Base-by-base conservation (phyloP, 2,113 vertebrate genomes). In the Poeciliopsis occidentalis region DNA sequence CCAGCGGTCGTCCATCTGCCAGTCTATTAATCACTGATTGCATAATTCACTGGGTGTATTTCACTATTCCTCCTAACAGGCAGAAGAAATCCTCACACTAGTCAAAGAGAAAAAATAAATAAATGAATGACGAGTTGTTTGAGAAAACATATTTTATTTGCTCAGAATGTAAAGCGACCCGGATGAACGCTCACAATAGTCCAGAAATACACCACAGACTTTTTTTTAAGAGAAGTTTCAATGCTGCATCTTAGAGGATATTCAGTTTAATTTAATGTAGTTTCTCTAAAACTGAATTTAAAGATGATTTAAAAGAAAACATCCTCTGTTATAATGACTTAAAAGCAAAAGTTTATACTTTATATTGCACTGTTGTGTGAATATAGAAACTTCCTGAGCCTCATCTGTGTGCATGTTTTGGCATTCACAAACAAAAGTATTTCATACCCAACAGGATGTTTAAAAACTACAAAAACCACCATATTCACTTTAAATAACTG, bases 1-100 rank as follows among this genome's bases (percentile, higher is more conserved):
- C 81, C 84, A 88, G 85, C 88, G 85, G 88, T 73, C 67, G 39
- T 60, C 81, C 88, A 89, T 87, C 84, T 90, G 84, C 32, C 2
- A 3, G 22, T 62, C 61, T 64, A 72, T 73, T 88, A 88, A 81
- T 82, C 72, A 30, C 67, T 60, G 34, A 65, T 88, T 85, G 82
- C 60, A 41, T 84, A 87, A 88, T 41, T 79, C 62, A 19, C 19
- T 60, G 47, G 30, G 60, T 80, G 34, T 71, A 27, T 73, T 80
- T 37, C 34, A 37, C 34, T 37, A 37, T 37, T 37, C 10, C 34
- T 37, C 34, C 34, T 37, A 37, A 15, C 7, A 4, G 32, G 51
- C 27, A 7, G 8, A 0, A 75, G 31, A 12, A 4, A 19, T 26
- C 41, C 27, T 0, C 12, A 17, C 24, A 24, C 12, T 54, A 27